These are phyloP conservation scores for Watsonalla cultraria DNA, from an alignment of 2,888 invertebrate species.

Conservation along the genomic window DNA sequence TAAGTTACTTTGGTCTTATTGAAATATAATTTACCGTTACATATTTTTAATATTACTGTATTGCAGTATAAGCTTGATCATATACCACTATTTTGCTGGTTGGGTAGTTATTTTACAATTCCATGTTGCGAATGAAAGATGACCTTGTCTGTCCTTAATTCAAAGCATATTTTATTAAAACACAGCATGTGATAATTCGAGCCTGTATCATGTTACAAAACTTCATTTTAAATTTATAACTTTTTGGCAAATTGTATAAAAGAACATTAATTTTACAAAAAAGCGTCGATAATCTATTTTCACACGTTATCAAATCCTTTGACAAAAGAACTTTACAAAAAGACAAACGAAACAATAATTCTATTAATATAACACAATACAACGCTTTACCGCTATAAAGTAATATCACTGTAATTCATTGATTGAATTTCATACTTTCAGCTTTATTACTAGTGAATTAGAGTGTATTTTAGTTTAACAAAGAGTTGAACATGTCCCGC, in stretches of 20 bases:
- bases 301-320: slow-evolving; percentile 26
- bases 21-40: no score
- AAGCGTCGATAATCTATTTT: slow-evolving; percentile 32
- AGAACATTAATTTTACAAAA: slow-evolving; percentile 16
- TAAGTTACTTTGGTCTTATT: no score
- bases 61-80: no score
- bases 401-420: slow-evolving; percentile 26
- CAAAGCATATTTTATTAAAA: no score
- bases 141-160: no score
- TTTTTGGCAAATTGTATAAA: slow-evolving; percentile 18
- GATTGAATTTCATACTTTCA: background rate
- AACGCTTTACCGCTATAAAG: slow-evolving; percentile 35
- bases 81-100: no score
- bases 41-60: no score
- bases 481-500: slow-evolving; percentile 24
- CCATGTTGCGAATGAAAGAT: no score
- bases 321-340: slow-evolving; percentile 35
- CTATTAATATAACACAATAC: slow-evolving; percentile 39
- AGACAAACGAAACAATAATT: slow-evolving; percentile 28
- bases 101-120: no score
- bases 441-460: background rate
- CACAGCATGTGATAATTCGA: background rate
- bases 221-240: slow-evolving; percentile 4
- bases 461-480: background rate
- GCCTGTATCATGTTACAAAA: background rate